Percentiles rank a stretch among this genome's conserved stretches.
phyloP scores from a whole-genome alignment of 1,140 invertebrate species.

The Drosophila lowei region DNA sequence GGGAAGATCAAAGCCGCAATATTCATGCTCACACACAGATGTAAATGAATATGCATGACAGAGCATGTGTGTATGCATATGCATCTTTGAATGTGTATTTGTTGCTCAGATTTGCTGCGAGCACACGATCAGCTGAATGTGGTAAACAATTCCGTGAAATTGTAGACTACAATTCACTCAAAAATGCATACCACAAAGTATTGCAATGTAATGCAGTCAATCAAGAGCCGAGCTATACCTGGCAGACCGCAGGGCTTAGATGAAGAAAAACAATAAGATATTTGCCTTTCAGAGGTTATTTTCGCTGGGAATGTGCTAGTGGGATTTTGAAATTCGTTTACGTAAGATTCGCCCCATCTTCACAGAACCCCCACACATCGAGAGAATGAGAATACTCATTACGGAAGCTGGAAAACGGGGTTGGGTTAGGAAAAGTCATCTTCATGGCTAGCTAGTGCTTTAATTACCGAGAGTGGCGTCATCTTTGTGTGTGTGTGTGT shows the following conservation, averaged over 20 bases:
- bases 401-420: constrained; percentile 31
- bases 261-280: too few species aligned
- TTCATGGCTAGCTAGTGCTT: constrained; percentile 21
- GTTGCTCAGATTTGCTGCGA: constrained; percentile 33
- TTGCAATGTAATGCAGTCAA: constrained; percentile 49
- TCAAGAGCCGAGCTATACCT: constrained; percentile 34
- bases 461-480: constrained; percentile 42
- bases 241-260: constrained; percentile 32
- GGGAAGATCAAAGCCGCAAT: constrained; percentile 20
- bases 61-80: constrained; percentile 2
- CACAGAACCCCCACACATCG: constrained; percentile 8
- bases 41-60: neutral
- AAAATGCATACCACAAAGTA: constrained; percentile 21
- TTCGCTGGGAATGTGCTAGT: constrained; percentile 32
- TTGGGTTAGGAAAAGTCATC: constrained; percentile 32
- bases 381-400: constrained; percentile 2
- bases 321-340: constrained; percentile 68
- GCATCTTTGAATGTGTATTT: constrained; percentile 12
- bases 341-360: constrained; percentile 46
- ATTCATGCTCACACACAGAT: constrained; percentile 10
- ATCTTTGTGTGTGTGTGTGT: constrained; percentile 4
- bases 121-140: constrained; percentile 49
- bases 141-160: constrained; percentile 64
- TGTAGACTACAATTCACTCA: constrained; percentile 38
- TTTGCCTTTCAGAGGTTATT: too few species aligned